A percentile compares a stretch with the other conserved stretches of the same genome.
Conservation (phyloP, 2,888 invertebrate genomes). For the Calliphora vomitoria region DNA sequence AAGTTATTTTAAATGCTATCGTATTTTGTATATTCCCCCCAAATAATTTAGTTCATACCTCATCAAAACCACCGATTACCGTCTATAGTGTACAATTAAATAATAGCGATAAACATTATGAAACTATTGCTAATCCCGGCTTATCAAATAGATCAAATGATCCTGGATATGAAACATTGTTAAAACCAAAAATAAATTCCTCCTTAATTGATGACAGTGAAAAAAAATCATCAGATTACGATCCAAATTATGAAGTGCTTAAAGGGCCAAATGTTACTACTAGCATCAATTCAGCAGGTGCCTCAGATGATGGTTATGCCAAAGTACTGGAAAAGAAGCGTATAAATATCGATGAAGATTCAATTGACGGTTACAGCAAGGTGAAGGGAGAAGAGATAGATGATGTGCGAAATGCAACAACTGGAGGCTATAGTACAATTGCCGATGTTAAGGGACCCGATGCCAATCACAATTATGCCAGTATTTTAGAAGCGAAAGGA, state of each 20-base stretch:
- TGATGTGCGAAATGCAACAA: constrained; percentile 74
- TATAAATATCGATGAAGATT: constrained; percentile 74
- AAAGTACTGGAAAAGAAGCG: constrained; percentile 83
- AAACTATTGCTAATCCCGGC: constrained; percentile 82
- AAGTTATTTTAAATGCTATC: neutral
- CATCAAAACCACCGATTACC: constrained; percentile 71
- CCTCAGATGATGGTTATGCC: constrained; percentile 84
- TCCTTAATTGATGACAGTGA: constrained; percentile 75
- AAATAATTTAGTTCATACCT: constrained; percentile 70
- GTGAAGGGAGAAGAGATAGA: constrained; percentile 78
- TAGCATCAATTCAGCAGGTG: constrained; percentile 75
- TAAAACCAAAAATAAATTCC: constrained; percentile 76
- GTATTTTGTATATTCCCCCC: constrained; percentile 3
- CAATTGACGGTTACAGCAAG: constrained; percentile 81
- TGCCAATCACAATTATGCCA: constrained; percentile 83
- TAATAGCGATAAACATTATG: constrained; percentile 80
- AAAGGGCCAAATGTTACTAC: constrained; percentile 82
- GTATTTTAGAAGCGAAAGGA: constrained; percentile 82
- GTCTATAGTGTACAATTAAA: constrained; percentile 71
- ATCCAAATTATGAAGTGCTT: constrained; percentile 93
- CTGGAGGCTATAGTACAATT: constrained; percentile 83
- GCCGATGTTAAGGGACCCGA: constrained; percentile 78
- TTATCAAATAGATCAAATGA: constrained; percentile 86
- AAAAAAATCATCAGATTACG: constrained; percentile 86
- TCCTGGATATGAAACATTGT: constrained; percentile 90